Base-by-base conservation (phyloP, 2,113 vertebrate genomes). In the Campylorhamphus procurvoides region DNA sequence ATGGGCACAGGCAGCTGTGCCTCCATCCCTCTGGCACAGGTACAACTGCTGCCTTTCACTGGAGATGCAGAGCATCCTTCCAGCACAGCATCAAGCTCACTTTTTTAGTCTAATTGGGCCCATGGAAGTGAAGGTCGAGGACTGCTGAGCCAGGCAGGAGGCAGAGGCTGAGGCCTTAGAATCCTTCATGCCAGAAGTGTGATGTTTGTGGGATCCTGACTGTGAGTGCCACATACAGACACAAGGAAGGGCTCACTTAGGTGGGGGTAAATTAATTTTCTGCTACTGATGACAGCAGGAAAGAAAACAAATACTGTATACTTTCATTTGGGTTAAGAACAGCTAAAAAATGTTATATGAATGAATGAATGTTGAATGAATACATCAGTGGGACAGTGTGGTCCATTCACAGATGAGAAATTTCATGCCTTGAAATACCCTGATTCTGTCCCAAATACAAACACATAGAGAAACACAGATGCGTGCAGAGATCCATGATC, bases 121-220 rank as follows among this genome's bases (percentile, higher is more conserved):
- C 47, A 5, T 31, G 31, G 46, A 39, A 89, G 14, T 8, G 29
- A 73, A 46, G 39, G 25, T 23, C 0, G 0, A 29, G 42, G n/a
- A 27, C 37, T 0, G 1, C 18, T 0, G 2, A 59, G 55, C 16
- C 27, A 1, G 44, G 39, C 44, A 28, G 19, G 25, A 0, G 5
- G 69, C 58, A 84, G 81, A 79, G 66, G 31, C 68, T 80, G 87
- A 93, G 44, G n/a, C 14, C 28, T 67, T 29, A 47, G 60, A 86
- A 86, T 60, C 23, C 23, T 47, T 71, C 35, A 4, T 8, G 24
- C 22, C 12, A 7, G 56, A 90, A 68, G 18, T 2, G 1, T 31
- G 66, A 28, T 16, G 15, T 20, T 29, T 31, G 24, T 59, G 49
- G 24, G 64, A 81, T 33, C 28, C 39, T 75, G 29, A 7, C 67